Conservation (phyloP, 2,888 invertebrate species). For the Hetaerina titia region DNA sequence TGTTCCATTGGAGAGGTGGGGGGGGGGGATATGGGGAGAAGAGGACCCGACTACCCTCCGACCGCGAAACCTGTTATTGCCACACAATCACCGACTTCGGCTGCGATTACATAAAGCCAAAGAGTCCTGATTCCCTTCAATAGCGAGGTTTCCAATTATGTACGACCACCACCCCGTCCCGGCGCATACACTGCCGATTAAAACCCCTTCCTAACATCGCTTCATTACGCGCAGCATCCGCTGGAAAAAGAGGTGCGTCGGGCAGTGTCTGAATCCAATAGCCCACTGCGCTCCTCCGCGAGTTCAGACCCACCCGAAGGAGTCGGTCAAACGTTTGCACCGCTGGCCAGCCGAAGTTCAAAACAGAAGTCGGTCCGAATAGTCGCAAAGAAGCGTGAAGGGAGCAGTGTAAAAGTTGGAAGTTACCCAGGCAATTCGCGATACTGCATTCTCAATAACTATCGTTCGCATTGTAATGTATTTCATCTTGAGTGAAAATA, state of each 20-base stretch:
- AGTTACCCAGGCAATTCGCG: too few species aligned
- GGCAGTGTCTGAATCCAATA: neutral
- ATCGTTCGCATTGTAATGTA: too few species aligned
- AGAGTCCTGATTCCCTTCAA: constrained; percentile 20
- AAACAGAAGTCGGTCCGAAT: neutral
- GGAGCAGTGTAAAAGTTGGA: too few species aligned
- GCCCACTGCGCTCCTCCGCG: neutral
- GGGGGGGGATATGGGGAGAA: neutral
- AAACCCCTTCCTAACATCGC: neutral
- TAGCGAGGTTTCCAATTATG: constrained; percentile 12
- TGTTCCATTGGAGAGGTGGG: neutral
- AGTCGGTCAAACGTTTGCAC: neutral
- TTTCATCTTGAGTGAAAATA: too few species aligned
- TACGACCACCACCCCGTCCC: neutral
- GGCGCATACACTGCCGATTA: constrained; percentile 7
- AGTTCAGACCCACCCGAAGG: neutral
- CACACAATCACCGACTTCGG: neutral
- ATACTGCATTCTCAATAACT: too few species aligned
- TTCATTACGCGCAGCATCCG: constrained; percentile 26
- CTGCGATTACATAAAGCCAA: neutral
- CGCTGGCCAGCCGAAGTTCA: neutral
- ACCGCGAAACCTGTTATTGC: constrained; percentile 21
- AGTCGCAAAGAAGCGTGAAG: too few species aligned
- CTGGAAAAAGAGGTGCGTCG: neutral
- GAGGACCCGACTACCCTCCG: neutral